Evolutionary conservation across 2,797 vertebrate genomes (phyloP).

Genomic region (Molossus alvarezi): DNA sequence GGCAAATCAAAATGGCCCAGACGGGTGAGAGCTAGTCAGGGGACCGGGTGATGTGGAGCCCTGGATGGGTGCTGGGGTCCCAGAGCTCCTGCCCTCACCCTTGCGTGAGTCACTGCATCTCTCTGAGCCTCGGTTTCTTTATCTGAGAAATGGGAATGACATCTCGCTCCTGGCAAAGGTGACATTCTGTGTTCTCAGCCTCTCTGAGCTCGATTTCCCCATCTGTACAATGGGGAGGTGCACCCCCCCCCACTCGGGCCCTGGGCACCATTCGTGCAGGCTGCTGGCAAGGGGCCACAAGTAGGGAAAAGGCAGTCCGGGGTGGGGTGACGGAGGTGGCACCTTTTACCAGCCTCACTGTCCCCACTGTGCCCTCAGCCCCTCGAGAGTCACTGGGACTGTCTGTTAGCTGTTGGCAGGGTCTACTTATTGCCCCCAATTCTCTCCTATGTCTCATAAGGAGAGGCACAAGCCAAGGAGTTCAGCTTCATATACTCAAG

Average conservation of each 20-base stretch:
- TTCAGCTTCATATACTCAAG: neutral
- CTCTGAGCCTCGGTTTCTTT: neutral
- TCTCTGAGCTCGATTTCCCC: rapidly evolving
- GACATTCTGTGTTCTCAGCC: neutral
- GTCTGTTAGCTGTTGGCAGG: rapidly evolving
- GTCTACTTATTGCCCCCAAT: rapidly evolving
- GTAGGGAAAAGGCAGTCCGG: neutral
- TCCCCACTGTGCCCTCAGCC: neutral
- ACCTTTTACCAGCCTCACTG: neutral
- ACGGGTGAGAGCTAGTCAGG: rapidly evolving
- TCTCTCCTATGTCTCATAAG: neutral
- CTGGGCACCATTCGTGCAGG: rapidly evolving
- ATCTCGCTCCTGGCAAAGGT: neutral
- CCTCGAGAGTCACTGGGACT: neutral
- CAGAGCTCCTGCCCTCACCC: rapidly evolving
- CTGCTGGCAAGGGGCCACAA: rapidly evolving
- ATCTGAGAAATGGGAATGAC: neutral
- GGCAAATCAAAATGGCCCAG: no score
- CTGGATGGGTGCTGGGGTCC: neutral
- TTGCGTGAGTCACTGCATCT: neutral
- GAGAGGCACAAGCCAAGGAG: neutral
- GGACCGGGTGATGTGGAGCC: neutral
- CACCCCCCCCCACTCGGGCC: rapidly evolving
- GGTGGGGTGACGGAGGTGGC: no score
- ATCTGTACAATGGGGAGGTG: neutral